Evolutionary conservation across 2,797 vertebrate genomes (phyloP), one percentile per base, ranked within the genome.

Genomic region (Hoplostethus atlanticus): DNA sequence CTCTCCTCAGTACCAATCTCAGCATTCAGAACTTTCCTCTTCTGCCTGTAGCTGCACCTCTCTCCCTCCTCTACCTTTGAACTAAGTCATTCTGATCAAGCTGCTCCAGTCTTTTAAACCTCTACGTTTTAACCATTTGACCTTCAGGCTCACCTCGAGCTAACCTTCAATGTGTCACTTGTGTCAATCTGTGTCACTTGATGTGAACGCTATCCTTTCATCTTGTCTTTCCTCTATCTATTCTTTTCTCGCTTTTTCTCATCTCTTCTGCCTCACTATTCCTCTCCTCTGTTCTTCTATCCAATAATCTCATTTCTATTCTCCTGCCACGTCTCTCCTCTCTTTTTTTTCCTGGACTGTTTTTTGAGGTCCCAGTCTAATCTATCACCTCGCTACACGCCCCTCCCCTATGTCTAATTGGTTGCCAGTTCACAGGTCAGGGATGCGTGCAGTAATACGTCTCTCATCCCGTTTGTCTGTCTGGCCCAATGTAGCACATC

Each of bases 131-230:
- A 6, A 60, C 16, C 44, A 12, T 25, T 79, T 85, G 85, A 91
- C 89, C 88, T 91, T 91, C 83, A 87, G 48, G 21, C 55, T 82
- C 61, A 74, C 66, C 63, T 70, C 47, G 0, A 40, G 4, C 58
- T 56, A 34, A 57, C 60, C 64, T 40, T 10, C 38, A 40, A 8
- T 40, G 38, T 40, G 38, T 40, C 38, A 59, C 40, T 13, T 13
- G 21, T 21, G 21, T 21, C 21, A 21, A 21, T 21, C 21, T 44
- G 13, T 62, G 25, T n/a, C 13, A 40, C 10, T 40, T 40, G 7
- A 40, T 40, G 38, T 40, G 38, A 40, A 40, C 6, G 34, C 6
- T 11, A 2, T 40, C 34, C n/a, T 13, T 31, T 21, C 53, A 10
- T 58, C 55, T 17, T 28, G 16, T 68, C 16, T 68, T 3, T 50